Evolutionary conservation across 2,113 vertebrate species (phyloP), one percentile per base, ranked within the genome.

Genomic region (Spermophilus dauricus): DNA sequence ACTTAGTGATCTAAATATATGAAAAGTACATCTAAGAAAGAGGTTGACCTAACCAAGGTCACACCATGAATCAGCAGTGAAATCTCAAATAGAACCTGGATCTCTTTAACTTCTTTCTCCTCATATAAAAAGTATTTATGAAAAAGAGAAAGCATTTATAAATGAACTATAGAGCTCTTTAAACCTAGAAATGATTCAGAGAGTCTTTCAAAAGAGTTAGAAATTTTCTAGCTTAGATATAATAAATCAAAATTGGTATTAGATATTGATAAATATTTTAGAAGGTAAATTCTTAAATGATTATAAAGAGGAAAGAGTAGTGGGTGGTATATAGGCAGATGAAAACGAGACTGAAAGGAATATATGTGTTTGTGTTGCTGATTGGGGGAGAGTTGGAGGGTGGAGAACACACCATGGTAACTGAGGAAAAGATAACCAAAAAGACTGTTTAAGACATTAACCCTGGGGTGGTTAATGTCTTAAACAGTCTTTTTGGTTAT

Each of bases 31-130:
- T 96, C 53, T 94, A 89, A 94, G 78, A 86, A 94, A 67, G 51
- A 95, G 78, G 10, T 16, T 88, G 91, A 85, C 83, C 58, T 93
- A 63, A 51, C 48, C 80, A 95, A 96, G 95, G 96, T 95, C 93
- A 94, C 7, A 56, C 48, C n/a, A 77, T 98, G 97, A 98, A 80
- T 97, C 96, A 97, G 96, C 97, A 95, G 18, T 86, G 39, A 96
- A 97, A 91, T 95, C 32, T 34, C 39, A 94, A 94, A 93, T 42
- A 94, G 70, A 88, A 91, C 48, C 87, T 93, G 75, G 28, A 86
- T 86, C 30, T 82, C 26, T 34, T 48, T 34, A 39, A 69, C 42
- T 53, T 93, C 18, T 65, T 83, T 82, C 28, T 48, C 7, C 34
- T 37, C 70, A 12, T 65, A 53, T 82, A 37, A 86, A 91, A 45